These are phyloP conservation scores for Microcebus lehilahytsara DNA, from an alignment of 2,113 vertebrate genomes.

Conservation along the genomic window DNA sequence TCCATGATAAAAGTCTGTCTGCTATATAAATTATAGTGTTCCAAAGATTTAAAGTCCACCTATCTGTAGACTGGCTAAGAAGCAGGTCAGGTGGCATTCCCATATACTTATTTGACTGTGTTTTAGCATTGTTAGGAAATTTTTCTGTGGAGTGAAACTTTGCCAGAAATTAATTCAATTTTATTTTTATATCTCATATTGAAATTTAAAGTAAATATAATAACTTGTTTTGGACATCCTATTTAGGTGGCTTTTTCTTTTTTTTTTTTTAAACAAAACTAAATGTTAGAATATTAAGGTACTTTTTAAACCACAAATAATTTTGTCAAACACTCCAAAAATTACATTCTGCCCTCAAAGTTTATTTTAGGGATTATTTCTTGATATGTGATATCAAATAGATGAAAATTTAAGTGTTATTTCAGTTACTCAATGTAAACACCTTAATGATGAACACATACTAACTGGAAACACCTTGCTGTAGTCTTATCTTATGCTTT, in stretches of 20 bases:
- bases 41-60: not conserved
- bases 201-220: conserved; percentile 24
- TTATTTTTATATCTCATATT: not conserved
- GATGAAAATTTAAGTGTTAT: conserved; percentile 3
- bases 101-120: not conserved
- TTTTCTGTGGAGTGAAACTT: not conserved
- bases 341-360: not conserved
- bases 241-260: not conserved
- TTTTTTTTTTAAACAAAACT: too few species aligned
- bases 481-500: not conserved
- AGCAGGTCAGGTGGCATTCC: not conserved
- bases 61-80: not conserved
- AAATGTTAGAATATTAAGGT: not conserved
- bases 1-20: not conserved
- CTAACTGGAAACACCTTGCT: not conserved
- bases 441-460: not conserved
- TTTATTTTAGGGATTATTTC: not conserved
- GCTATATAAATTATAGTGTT: conserved; percentile 24
- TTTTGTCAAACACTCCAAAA: not conserved
- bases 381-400: not conserved
- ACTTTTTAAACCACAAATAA: conserved; percentile 52
- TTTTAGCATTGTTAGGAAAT: conserved; percentile 3
- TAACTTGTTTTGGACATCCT: not conserved
- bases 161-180: not conserved
- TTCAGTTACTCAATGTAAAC: conserved; percentile 4